Evolutionary conservation across 2,888 invertebrate species (phyloP).

Genomic region (Cheilosia urbana): DNA sequence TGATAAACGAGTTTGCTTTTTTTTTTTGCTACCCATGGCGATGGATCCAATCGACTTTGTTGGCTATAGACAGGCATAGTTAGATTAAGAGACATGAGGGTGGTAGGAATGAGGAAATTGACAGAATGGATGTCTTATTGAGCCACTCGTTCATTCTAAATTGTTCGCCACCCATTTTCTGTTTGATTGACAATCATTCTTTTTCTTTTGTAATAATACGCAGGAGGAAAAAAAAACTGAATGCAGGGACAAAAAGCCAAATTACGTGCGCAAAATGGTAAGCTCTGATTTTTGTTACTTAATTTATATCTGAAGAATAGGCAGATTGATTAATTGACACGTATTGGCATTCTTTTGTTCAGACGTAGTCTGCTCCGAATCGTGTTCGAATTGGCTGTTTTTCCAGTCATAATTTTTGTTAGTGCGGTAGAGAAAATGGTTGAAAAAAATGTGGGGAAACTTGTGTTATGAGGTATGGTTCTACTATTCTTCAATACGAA

Average conservation of each 20-base stretch:
- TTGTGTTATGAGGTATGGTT: no score
- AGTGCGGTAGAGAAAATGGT: no score
- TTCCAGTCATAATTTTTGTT: slow-evolving; percentile 2
- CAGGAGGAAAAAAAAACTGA: no score
- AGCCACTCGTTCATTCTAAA: slow-evolving; percentile 67
- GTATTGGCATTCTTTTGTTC: slow-evolving; percentile 5
- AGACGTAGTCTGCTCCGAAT: neutral
- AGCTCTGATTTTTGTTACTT: slow-evolving; percentile 64
- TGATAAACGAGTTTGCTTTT: slow-evolving; percentile 55
- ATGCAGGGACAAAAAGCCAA: neutral
- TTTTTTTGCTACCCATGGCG: neutral
- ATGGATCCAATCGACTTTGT: slow-evolving; percentile 25
- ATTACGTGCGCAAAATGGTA: slow-evolving; percentile 64
- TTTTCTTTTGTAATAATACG: neutral
- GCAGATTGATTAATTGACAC: slow-evolving; percentile 57
- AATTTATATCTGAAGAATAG: slow-evolving; percentile 60
- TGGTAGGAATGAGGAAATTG: slow-evolving; percentile 55
- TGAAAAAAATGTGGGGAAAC: no score
- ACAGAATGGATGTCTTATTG: slow-evolving; percentile 70
- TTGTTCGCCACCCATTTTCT: slow-evolving; percentile 64
- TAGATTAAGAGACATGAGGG: slow-evolving; percentile 34
- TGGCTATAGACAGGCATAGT: slow-evolving; percentile 7
- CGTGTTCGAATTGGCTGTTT: slow-evolving; percentile 27
- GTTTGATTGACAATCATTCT: slow-evolving; percentile 62
- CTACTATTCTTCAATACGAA: no score